A percentile compares a stretch with the other conserved stretches of the same genome.
phyloP scores from a whole-genome alignment of 2,113 vertebrate genomes.

The Tetrax tetrax region DNA sequence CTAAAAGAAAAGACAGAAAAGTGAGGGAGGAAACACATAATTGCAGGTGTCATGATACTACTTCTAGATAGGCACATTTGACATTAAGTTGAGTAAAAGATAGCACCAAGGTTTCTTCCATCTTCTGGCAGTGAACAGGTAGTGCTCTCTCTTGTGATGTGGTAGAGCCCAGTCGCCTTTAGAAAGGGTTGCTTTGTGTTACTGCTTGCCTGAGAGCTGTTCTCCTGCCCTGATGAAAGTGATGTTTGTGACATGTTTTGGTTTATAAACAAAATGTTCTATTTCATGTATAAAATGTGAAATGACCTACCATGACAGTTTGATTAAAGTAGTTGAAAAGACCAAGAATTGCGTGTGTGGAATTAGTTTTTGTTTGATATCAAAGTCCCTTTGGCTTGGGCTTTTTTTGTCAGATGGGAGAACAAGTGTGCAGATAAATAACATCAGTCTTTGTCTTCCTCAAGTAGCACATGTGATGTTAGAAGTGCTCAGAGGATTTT shows the following conservation, averaged over 20 bases:
- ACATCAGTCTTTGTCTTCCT: not conserved
- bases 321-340: constrained; percentile 34
- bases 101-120: not conserved
- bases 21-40: not conserved
- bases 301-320: constrained; percentile 11
- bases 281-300: constrained; percentile 3
- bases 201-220: not conserved
- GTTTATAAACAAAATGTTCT: constrained; percentile 40
- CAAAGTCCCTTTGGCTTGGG: not conserved
- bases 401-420: constrained; percentile 22
- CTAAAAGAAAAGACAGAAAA: not conserved
- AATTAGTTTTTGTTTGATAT: constrained; percentile 38
- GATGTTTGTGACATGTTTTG: not conserved
- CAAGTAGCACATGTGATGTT: not conserved
- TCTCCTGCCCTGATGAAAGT: not conserved
- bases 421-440: constrained; percentile 12
- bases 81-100: not conserved
- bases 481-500: constrained; percentile 6
- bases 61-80: not conserved
- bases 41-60: not conserved
- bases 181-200: not conserved
- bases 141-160: not conserved
- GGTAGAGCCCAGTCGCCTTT: not conserved
- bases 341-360: not conserved
- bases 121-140: not conserved